These are phyloP conservation scores for Drosophila subquinaria DNA, from an alignment of 2,888 invertebrate genomes.

Conservation along the genomic window DNA sequence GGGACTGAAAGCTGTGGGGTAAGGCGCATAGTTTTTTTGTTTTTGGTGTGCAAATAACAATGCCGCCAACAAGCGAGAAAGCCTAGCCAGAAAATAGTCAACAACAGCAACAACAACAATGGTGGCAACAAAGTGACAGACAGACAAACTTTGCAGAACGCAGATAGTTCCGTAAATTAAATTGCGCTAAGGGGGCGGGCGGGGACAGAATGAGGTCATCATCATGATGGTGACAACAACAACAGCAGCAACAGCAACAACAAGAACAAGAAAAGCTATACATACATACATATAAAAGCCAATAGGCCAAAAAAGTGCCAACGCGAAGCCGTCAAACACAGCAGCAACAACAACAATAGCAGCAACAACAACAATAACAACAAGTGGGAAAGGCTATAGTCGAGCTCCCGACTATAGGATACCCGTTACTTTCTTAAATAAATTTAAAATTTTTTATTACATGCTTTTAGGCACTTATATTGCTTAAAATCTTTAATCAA, in stretches of 20 bases:
- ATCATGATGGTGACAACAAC: constrained; percentile 45
- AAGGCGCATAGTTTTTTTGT: constrained; percentile 48
- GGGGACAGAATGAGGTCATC: constrained; percentile 74
- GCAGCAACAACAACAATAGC: constrained; percentile 35
- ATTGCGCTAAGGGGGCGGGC: constrained; percentile 61
- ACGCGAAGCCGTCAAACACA: constrained; percentile 65
- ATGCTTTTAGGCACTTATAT: no score
- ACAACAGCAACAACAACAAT: constrained; percentile 38
- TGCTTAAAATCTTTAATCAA: no score
- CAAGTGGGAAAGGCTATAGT: no score
- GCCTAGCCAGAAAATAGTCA: constrained; percentile 54
- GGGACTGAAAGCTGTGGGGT: background rate
- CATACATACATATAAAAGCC: constrained; percentile 53
- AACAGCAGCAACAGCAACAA: constrained; percentile 20
- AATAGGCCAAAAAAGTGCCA: constrained; percentile 74
- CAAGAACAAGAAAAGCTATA: constrained; percentile 11
- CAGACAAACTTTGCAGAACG: constrained; percentile 72
- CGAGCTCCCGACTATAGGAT: no score
- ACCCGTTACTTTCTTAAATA: no score
- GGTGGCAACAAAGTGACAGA: constrained; percentile 63
- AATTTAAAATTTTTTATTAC: no score
- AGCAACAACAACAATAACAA: constrained; percentile 21
- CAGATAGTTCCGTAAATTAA: constrained; percentile 79
- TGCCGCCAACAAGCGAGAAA: constrained; percentile 63
- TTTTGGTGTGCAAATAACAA: constrained; percentile 71